Base-by-base conservation (phyloP, 2,797 vertebrate genomes). In the Poliocrania exsul region DNA sequence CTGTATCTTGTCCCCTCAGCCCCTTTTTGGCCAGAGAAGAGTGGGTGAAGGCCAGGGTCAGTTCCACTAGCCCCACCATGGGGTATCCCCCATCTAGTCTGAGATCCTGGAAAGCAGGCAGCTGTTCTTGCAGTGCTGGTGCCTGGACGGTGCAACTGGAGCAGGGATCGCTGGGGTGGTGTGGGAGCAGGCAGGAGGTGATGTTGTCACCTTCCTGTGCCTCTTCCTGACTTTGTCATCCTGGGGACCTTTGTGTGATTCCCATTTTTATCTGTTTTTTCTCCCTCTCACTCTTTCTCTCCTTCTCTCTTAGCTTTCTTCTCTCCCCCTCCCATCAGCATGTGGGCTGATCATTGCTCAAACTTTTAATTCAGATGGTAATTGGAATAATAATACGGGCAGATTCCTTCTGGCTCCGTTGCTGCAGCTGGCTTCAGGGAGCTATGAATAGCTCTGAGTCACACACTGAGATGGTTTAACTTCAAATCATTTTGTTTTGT, bases 321-420 rank as follows among this genome's bases (percentile, higher is more conserved):
- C 95, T 95, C 95, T 97, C 97, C 95, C 97, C 98, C 97, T 98
- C 97, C 95, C 97, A 81, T 98, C 86, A 96, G 94, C 96, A 97
- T 97, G 97, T 98, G 98, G 98, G 98, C 88, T 98, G 98, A 97
- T 98, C 97, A 91, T 97, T 97, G 98, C 97, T 98, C 98, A 98
- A 98, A 98, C 98, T 98, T 98, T 98, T 98, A 98, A 98, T 98
- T 98, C 98, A 98, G 97, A 98, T 98, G 98, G 98, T 98, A 98
- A 98, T 98, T 98, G 98, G 96, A 98, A 98, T 98, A 98, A 98
- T 98, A 98, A 98, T 97, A 98, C 95, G 96, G 98, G 98, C 97
- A 97, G 97, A 97, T 97, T 97, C 97, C 97, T 97, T 98, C 97
- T 97, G 97, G 97, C 94, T 97, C 97, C 97, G 95, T 98, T 97